These are phyloP conservation scores for Rhynchotus rufescens DNA, from an alignment of 2,797 vertebrate genomes.

Conservation along the genomic window DNA sequence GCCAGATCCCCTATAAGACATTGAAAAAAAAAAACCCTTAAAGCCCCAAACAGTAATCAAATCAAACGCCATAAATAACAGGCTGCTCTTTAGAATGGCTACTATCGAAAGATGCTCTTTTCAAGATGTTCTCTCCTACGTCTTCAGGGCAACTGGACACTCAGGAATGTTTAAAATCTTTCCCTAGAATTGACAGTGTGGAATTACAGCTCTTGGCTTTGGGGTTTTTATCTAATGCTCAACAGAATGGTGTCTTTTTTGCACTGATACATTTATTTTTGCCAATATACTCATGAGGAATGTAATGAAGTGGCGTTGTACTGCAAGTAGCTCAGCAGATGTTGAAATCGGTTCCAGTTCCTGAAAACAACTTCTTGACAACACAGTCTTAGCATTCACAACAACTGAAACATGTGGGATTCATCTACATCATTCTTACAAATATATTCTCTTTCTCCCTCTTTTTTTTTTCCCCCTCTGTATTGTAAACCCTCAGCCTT, in stretches of 20 bases:
- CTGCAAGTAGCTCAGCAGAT: slow-evolving; percentile 65
- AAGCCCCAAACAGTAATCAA: slow-evolving; percentile 40
- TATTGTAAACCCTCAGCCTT: slow-evolving; percentile 49
- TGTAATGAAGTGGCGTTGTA: slow-evolving; percentile 77
- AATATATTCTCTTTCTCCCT: slow-evolving; percentile 16
- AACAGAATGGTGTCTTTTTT: not conserved
- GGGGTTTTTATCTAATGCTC: not conserved
- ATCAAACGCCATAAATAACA: not conserved
- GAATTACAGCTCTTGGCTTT: slow-evolving; percentile 29
- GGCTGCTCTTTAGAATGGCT: slow-evolving; percentile 24
- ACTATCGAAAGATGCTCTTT: not conserved
- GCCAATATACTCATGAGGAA: slow-evolving; percentile 75
- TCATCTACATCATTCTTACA: slow-evolving; percentile 50
- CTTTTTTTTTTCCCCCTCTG: not conserved
- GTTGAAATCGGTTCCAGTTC: slow-evolving; percentile 71
- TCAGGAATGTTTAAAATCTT: slow-evolving; percentile 68
- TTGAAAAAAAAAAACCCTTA: not conserved
- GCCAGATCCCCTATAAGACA: slow-evolving; percentile 13
- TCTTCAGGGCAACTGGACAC: not conserved
- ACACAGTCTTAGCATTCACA: slow-evolving; percentile 61
- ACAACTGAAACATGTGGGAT: slow-evolving; percentile 55
- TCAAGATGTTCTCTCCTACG: slow-evolving; percentile 3
- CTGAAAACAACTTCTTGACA: slow-evolving; percentile 67
- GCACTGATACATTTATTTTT: slow-evolving; percentile 18
- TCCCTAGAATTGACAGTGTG: slow-evolving; percentile 3